phyloP scores from a whole-genome alignment of 1,140 invertebrate species.

The Neodiprion virginianus region DNA sequence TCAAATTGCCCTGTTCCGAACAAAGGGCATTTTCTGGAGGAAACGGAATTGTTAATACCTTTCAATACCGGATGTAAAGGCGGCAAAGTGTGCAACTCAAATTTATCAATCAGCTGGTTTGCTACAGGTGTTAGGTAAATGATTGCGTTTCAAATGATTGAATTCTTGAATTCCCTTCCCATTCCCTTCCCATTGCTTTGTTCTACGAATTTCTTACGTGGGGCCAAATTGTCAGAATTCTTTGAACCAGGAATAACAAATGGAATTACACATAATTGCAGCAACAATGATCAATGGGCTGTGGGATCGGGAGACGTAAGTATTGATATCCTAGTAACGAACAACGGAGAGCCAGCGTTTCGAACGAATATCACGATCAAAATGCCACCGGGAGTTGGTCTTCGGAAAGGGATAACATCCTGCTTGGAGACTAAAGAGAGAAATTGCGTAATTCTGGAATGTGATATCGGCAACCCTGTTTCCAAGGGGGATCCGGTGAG shows the following conservation, averaged over 20 bases:
- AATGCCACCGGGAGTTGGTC: conserved; percentile 40
- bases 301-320: conserved; percentile 51
- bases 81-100: conserved; percentile 54
- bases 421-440: conserved; percentile 43
- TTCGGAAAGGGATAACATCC: conserved; percentile 49
- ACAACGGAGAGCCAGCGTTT: conserved; percentile 55
- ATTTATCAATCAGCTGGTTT: conserved; percentile 42
- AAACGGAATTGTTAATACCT: conserved; percentile 40
- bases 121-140: conserved; percentile 29
- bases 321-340: conserved; percentile 45
- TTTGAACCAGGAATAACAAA: not conserved
- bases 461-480: conserved; percentile 42
- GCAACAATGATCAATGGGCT: conserved; percentile 42
- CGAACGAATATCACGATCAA: conserved; percentile 40
- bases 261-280: not conserved
- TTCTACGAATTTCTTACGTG: not conserved
- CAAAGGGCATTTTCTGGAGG: conserved; percentile 21
- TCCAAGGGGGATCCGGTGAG: conserved; percentile 8
- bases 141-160: not conserved
- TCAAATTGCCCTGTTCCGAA: conserved; percentile 13
- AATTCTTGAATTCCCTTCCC: no score
- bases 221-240: not conserved
- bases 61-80: conserved; percentile 55
- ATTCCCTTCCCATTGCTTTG: not conserved
- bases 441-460: conserved; percentile 32